Conservation (phyloP, 1,140 invertebrate genomes). For the Papilio dardanus region DNA sequence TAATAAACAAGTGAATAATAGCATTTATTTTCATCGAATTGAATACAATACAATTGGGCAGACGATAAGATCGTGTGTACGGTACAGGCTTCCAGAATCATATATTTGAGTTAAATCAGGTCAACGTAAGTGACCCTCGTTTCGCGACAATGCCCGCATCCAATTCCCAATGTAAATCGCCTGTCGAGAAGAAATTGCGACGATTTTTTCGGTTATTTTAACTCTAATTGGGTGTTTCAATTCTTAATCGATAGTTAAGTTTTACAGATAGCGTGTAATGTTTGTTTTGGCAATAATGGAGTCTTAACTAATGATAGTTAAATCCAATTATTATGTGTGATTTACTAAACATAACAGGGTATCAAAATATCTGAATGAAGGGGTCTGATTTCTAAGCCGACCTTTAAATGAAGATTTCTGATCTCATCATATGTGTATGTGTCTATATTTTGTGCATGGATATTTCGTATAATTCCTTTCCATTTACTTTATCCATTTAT, state of each 20-base stretch:
- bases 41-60: neutral
- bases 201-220: neutral
- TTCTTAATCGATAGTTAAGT: neutral
- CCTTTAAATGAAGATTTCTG: too few species aligned
- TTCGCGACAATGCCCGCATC: constrained; percentile 14
- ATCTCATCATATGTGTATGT: neutral
- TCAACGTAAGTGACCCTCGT: constrained; percentile 9
- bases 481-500: neutral
- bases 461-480: neutral
- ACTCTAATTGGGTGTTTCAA: neutral
- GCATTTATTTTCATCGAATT: neutral
- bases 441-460: neutral
- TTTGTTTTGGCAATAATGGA: too few species aligned
- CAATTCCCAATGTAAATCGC: constrained; percentile 4
- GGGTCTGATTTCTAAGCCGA: too few species aligned
- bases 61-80: neutral
- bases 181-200: constrained; percentile 1
- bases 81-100: neutral
- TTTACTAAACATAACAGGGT: too few species aligned
- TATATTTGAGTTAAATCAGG: constrained; percentile 8
- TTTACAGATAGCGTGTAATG: too few species aligned
- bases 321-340: too few species aligned
- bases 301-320: too few species aligned
- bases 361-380: too few species aligned
- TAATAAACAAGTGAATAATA: neutral